phyloP scores from a whole-genome alignment of 1,140 invertebrate genomes.

The Drosophila chauvacae region DNA sequence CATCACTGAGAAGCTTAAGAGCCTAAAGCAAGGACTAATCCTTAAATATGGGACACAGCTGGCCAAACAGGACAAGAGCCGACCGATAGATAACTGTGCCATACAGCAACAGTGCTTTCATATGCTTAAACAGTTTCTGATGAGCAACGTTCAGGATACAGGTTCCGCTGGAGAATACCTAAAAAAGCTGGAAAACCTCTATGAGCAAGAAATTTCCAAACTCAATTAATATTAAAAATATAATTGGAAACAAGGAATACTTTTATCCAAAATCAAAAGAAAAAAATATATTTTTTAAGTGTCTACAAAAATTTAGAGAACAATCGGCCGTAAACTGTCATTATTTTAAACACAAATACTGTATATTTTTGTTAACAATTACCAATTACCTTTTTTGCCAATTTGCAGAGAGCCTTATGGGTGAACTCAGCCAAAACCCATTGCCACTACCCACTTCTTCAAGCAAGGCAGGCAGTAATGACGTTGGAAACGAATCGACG shows the following conservation, averaged over 20 bases:
- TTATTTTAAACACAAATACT: background rate
- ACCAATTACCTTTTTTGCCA: background rate
- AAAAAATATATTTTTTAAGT: background rate
- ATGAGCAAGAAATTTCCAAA: constrained; percentile 24
- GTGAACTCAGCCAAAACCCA: constrained; percentile 55
- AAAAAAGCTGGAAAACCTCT: constrained; percentile 38
- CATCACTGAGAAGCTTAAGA: constrained; percentile 27
- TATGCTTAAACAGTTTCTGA: constrained; percentile 34
- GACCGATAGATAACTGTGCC: background rate
- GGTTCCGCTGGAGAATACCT: constrained; percentile 31
- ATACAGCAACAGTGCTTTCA: constrained; percentile 48
- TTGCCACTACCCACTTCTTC: constrained; percentile 20
- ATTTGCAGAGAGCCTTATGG: constrained; percentile 62
- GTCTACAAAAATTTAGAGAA: too few species aligned
- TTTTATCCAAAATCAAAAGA: background rate
- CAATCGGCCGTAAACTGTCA: background rate
- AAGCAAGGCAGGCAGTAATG: constrained; percentile 31
- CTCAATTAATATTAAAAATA: background rate
- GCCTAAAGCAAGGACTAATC: constrained; percentile 3
- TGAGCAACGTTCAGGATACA: background rate
- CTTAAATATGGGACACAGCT: constrained; percentile 45
- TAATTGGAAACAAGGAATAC: background rate
- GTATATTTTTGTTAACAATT: constrained; percentile 1
- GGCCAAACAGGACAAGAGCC: constrained; percentile 6
- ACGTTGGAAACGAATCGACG: constrained; percentile 26